A percentile compares a stretch with the other conserved stretches of the same genome.
Conservation (phyloP, 2,888 invertebrate genomes). For the Pecten maximus region DNA sequence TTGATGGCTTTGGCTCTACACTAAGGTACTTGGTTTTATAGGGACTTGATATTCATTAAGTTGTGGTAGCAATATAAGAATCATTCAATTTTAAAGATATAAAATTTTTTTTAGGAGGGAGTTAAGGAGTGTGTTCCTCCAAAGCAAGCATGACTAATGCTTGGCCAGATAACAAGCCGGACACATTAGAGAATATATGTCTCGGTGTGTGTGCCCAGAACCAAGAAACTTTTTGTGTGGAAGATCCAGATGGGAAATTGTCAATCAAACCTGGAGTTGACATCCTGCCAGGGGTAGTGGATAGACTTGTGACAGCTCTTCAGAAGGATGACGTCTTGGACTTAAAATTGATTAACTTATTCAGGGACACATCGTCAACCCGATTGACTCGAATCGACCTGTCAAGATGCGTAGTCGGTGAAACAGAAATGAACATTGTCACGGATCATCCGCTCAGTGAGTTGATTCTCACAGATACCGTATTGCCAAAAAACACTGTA, state of each 20-base stretch:
- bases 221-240: constrained; percentile 50
- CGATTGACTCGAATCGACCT: constrained; percentile 67
- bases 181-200: constrained; percentile 60
- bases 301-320: constrained; percentile 55
- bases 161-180: constrained; percentile 64
- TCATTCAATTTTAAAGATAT: no score
- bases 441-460: constrained; percentile 89
- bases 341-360: constrained; percentile 57
- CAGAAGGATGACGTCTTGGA: constrained; percentile 40
- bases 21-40: no score
- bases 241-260: constrained; percentile 41
- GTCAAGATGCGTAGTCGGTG: not conserved
- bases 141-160: constrained; percentile 44
- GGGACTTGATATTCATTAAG: no score
- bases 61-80: no score
- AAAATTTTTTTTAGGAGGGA: no score
- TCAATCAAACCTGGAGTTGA: constrained; percentile 58
- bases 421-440: constrained; percentile 87
- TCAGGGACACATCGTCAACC: constrained; percentile 57
- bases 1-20: no score
- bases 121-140: not conserved
- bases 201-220: constrained; percentile 56
- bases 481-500: constrained; percentile 84
- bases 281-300: constrained; percentile 58
- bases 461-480: constrained; percentile 90